A percentile compares a stretch with the other conserved stretches of the same genome.
These are phyloP conservation scores for Metridium senile DNA, from an alignment of 92 coral and sea anemone genomes.

Conservation along the genomic window DNA sequence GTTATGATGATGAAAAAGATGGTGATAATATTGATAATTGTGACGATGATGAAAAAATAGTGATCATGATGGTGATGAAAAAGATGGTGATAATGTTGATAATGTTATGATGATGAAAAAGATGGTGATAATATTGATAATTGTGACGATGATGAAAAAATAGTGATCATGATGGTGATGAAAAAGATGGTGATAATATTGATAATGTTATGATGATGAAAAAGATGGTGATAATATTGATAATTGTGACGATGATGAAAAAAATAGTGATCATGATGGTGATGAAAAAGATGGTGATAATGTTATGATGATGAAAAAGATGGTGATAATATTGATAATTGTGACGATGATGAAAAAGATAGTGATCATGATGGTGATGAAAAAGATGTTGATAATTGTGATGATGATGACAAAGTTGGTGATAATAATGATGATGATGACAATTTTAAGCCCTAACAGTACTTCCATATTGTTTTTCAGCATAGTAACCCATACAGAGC, in stretches of 20 bases:
- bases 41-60: background rate
- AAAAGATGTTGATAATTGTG: too few relatives aligned
- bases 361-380: background rate
- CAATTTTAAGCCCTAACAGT: background rate
- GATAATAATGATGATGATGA: too few relatives aligned
- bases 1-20: background rate
- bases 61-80: background rate
- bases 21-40: background rate
- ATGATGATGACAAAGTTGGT: background rate
- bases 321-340: background rate
- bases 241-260: too few relatives aligned
- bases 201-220: background rate
- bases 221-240: background rate
- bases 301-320: background rate
- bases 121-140: background rate
- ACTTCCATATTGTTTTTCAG: slow-evolving; percentile 24
- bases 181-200: background rate
- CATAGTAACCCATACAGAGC: slow-evolving; percentile 84
- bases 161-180: background rate
- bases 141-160: too few relatives aligned
- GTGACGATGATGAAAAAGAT: background rate
- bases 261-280: background rate
- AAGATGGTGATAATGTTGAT: background rate
- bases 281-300: background rate
- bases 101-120: background rate